Conservation (phyloP, 92 coral and sea anemone genomes). For the Epizoanthus ramosus region DNA sequence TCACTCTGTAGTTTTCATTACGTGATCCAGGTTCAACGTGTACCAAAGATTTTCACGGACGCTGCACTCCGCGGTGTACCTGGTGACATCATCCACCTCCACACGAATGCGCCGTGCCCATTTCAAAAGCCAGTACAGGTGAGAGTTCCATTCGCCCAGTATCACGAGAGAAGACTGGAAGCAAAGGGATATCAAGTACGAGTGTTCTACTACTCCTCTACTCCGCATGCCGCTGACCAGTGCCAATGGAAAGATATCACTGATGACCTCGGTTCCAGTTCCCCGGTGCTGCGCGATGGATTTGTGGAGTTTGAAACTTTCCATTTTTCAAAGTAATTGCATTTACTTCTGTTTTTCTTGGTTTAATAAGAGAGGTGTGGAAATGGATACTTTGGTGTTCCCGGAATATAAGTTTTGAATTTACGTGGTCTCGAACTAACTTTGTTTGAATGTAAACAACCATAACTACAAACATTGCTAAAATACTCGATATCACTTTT, state of each 20-base stretch:
- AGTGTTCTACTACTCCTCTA: background rate
- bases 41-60: background rate
- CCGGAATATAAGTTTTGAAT: too few relatives aligned
- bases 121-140: conserved; percentile 2
- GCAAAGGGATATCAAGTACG: background rate
- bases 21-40: background rate
- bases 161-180: conserved; percentile 8
- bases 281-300: conserved; percentile 1
- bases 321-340: conserved; percentile 24
- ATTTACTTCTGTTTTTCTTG: too few relatives aligned
- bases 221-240: background rate
- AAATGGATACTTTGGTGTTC: too few relatives aligned
- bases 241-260: conserved; percentile 13
- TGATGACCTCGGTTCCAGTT: background rate
- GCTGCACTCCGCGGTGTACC: background rate
- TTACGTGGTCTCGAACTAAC: too few relatives aligned
- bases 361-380: too few relatives aligned
- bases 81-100: conserved; percentile 13
- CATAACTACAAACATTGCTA: too few relatives aligned
- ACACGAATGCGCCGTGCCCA: background rate
- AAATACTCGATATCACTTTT: too few relatives aligned
- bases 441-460: too few relatives aligned
- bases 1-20: too few relatives aligned
- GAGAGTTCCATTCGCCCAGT: background rate
- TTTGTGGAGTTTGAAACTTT: conserved; percentile 4